A percentile compares a stretch with the other conserved stretches of the same genome.
Conservation (phyloP, 2,113 vertebrate species). For the Brachypteracias leptosomus region DNA sequence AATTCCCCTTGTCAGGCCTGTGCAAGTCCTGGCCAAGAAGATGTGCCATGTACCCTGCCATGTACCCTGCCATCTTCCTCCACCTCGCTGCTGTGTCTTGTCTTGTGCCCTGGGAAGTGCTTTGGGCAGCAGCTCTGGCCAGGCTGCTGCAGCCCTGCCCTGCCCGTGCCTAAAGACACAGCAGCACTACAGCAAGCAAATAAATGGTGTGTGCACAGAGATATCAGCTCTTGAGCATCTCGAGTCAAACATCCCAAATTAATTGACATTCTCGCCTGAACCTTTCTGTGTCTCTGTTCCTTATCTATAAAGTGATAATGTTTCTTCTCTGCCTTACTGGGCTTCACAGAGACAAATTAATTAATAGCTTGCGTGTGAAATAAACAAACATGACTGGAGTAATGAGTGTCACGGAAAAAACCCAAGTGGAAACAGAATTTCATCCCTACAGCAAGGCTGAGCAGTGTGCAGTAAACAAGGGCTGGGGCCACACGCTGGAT, state of each 20-base stretch:
- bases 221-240: neutral
- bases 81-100: neutral
- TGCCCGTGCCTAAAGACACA: neutral
- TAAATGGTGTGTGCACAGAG: rapidly evolving
- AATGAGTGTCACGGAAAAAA: neutral
- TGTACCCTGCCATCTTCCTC: neutral
- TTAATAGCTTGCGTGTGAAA: neutral
- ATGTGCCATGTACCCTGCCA: rapidly evolving
- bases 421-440: neutral
- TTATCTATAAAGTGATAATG: neutral
- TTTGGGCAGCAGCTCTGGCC: neutral
- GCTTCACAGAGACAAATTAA: constrained; percentile 34
- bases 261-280: neutral
- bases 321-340: neutral
- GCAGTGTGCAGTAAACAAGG: neutral
- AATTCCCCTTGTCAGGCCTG: neutral
- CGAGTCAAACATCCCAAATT: neutral
- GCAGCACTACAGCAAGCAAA: neutral
- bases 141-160: neutral
- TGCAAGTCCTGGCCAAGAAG: neutral
- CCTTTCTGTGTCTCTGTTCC: neutral
- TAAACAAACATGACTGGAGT: neutral
- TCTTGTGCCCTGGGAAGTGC: neutral
- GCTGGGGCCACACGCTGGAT: neutral
- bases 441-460: neutral